Evolutionary conservation across 1,140 invertebrate species (phyloP).

Genomic region (Polyergus mexicanus): DNA sequence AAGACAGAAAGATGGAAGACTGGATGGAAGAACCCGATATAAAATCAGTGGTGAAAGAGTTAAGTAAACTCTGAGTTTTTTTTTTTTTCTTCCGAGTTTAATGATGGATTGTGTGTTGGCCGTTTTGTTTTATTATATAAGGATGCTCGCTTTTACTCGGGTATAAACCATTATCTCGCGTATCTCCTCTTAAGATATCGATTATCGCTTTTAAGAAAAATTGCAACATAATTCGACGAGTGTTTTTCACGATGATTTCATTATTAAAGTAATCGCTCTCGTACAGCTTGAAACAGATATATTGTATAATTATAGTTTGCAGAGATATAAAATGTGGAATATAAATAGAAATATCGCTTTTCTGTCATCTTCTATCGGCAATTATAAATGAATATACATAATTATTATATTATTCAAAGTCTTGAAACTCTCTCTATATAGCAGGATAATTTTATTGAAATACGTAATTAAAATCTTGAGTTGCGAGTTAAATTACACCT

Average conservation of each 20-base stretch:
- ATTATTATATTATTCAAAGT: neutral
- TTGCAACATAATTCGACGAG: conserved; percentile 18
- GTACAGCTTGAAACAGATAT: neutral
- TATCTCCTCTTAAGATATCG: neutral
- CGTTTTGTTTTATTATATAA: conserved; percentile 17
- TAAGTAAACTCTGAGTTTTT: conserved; percentile 47
- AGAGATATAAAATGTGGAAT: neutral
- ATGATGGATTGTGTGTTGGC: conserved; percentile 19
- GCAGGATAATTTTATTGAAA: neutral
- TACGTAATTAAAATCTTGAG: neutral
- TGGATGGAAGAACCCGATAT: conserved; percentile 17
- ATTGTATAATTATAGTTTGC: neutral
- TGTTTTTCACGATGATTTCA: neutral
- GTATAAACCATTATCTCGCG: conserved; percentile 7
- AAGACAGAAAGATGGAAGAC: conserved; percentile 40
- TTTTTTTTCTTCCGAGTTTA: conserved; percentile 35
- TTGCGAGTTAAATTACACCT: neutral
- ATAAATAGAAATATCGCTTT: neutral
- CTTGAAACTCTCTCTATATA: neutral
- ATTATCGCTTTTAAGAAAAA: conserved; percentile 20
- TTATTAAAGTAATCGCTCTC: conserved; percentile 1
- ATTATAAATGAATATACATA: neutral
- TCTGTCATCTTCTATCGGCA: neutral
- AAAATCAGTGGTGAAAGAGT: conserved; percentile 37
- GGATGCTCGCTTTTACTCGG: conserved; percentile 18